Base-by-base conservation (phyloP, 2,888 invertebrate genomes). In the Nomada ruficornis region DNA sequence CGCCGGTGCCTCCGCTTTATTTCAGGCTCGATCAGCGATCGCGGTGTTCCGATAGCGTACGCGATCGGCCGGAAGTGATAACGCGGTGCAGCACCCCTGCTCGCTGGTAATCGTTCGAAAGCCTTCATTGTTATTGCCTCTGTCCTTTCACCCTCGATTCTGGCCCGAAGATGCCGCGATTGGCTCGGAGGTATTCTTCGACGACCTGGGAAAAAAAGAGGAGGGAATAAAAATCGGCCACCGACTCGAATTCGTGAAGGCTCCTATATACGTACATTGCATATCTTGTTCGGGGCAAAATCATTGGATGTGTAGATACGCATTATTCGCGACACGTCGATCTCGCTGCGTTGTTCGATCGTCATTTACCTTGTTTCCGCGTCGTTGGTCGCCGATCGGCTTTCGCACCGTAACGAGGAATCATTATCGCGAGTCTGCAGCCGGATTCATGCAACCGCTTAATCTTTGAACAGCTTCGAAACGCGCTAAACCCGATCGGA, bases 11-110 rank as follows among this genome's bases (percentile, higher is more conserved):
- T 65, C 63, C 71, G 73, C 67, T 79, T 88, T 77, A 75, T 73
- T 81, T 62, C 26, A 63, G 64, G 29, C 65, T 79, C 83, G 81
- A 86, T 85, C 89, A 75, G 78, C 80, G 82, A 82, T 77, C 65
- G 77, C 20, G 70, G 72, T 47, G 23, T 75, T 55, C 60, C 77
- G 81, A 86, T 84, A 84, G 69, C 63, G 64, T 60, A 74, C 76
- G 64, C 83, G 84, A 88, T 88, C 88, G 76, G 62, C 80, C 88
- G 87, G 86, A 87, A 88, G 83, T 81, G 87, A 88, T 88, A 88
- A 86, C 82, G 36, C 59, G 63, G 73, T 59, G 77, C 78, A 77
- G 78, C 82, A 80, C 68, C 77, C 81, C 80, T 52, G 79, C 76
- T 73, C 44, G 54, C 70, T 29, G 60, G 75, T 74, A 80, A 86